Evolutionary conservation across 2,113 vertebrate genomes (phyloP).

Genomic region (Oceanodroma tethys): DNA sequence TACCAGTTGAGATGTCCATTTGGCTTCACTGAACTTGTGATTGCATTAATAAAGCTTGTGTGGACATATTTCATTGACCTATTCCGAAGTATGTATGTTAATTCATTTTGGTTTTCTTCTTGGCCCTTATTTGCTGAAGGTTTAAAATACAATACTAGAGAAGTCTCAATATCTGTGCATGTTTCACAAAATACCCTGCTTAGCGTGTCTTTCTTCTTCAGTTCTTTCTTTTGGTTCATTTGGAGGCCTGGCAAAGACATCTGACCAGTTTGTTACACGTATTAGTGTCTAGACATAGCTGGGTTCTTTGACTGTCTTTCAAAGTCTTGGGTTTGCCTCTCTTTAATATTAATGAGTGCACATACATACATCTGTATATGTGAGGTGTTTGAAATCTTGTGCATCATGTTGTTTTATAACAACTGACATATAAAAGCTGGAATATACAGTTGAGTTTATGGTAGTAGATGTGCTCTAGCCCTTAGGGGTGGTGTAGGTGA

Average conservation of each 20-base stretch:
- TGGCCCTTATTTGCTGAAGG: background rate
- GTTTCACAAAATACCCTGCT: background rate
- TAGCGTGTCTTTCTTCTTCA: background rate
- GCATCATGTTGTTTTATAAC: background rate
- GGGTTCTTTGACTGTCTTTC: background rate
- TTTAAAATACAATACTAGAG: background rate
- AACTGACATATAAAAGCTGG: background rate
- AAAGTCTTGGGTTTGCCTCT: background rate
- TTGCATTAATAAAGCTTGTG: conserved; percentile 8
- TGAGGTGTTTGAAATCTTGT: background rate
- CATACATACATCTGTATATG: background rate
- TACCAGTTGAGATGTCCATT: conserved; percentile 34
- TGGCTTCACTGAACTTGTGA: conserved; percentile 31
- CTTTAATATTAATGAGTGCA: background rate
- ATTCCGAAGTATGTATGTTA: background rate
- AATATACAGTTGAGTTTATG: background rate
- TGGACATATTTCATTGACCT: background rate
- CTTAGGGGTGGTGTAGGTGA: background rate
- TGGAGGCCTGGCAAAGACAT: background rate
- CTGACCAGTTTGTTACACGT: background rate
- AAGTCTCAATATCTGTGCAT: background rate
- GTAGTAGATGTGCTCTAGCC: background rate
- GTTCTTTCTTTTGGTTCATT: background rate
- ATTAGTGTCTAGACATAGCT: background rate
- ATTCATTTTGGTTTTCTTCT: background rate